Percentiles rank a stretch among this genome's conserved stretches.
phyloP scores from a whole-genome alignment of 2,113 vertebrate species.

The Dicaeum eximium region DNA sequence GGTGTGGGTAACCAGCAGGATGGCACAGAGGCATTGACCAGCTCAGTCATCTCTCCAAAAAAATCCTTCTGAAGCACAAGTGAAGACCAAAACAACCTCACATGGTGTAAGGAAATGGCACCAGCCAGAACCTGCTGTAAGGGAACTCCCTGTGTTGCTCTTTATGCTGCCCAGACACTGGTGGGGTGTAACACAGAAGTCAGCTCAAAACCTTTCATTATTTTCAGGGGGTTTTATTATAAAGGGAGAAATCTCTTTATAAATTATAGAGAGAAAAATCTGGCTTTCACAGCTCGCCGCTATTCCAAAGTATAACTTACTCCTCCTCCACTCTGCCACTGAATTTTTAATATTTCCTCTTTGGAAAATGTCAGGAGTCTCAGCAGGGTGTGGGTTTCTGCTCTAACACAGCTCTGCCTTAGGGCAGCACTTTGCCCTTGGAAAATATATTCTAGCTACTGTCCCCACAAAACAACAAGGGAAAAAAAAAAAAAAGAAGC shows the following conservation, averaged over 20 bases:
- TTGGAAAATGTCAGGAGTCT: slow-evolving; percentile 32
- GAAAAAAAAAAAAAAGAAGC: background rate
- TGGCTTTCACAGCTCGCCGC: background rate
- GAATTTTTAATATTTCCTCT: slow-evolving; percentile 56
- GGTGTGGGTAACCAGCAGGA: accelerated
- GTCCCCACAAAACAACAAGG: background rate
- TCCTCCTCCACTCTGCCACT: slow-evolving; percentile 1
- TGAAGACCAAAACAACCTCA: background rate
- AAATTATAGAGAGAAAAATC: too few relatives aligned
- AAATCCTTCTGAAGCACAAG: background rate
- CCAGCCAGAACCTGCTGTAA: background rate
- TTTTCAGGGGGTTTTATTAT: background rate
- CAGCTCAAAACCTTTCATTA: slow-evolving; percentile 24
- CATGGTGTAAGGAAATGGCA: background rate
- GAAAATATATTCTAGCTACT: background rate
- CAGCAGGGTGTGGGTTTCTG: slow-evolving; percentile 26
- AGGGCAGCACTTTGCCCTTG: background rate
- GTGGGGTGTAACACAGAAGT: background rate
- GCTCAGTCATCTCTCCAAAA: background rate
- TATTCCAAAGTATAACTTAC: slow-evolving; percentile 30
- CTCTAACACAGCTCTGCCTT: background rate
- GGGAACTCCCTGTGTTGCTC: background rate
- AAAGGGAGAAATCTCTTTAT: too few relatives aligned
- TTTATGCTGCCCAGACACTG: background rate
- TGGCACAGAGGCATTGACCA: background rate